Percentiles rank a stretch among this genome's conserved stretches.
phyloP scores from a whole-genome alignment of 1,140 invertebrate genomes.

The Zaprionus gabonicus region DNA sequence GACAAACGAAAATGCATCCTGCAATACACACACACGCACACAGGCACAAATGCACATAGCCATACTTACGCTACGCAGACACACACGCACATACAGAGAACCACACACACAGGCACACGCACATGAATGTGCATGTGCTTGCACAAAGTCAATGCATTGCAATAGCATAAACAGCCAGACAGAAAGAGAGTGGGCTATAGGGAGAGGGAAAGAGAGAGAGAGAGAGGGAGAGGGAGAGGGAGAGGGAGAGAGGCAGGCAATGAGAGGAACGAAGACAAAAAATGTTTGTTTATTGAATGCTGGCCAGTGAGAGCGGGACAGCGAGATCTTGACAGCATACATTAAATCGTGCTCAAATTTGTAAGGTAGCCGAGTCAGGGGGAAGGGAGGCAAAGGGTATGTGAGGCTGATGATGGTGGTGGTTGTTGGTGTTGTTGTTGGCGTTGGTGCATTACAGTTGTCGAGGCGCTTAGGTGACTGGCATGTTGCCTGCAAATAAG shows the following conservation, averaged over 20 bases:
- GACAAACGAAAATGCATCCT: slow-evolving; percentile 70
- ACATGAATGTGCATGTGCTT: not conserved
- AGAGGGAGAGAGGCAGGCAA: not conserved
- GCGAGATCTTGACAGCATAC: slow-evolving; percentile 54
- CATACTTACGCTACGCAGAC: slow-evolving; percentile 4
- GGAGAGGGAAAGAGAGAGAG: not conserved
- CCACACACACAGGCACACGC: slow-evolving; percentile 11
- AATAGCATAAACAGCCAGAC: slow-evolving; percentile 57
- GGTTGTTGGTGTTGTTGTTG: slow-evolving; percentile 5
- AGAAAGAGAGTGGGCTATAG: slow-evolving; percentile 40
- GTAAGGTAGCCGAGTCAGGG: not conserved
- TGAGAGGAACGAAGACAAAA: slow-evolving; percentile 16
- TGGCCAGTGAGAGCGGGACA: slow-evolving; percentile 16
- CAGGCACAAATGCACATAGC: not conserved
- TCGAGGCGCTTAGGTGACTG: slow-evolving; percentile 9
- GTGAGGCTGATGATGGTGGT: not conserved
- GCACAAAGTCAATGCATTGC: slow-evolving; percentile 34
- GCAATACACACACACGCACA: slow-evolving; percentile 6
- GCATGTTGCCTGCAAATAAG: slow-evolving; percentile 58
- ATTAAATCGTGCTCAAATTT: slow-evolving; percentile 71
- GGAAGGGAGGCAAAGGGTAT: not conserved
- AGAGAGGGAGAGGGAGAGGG: not conserved
- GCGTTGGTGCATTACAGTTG: slow-evolving; percentile 39
- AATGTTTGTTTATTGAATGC: slow-evolving; percentile 1
- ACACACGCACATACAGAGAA: slow-evolving; percentile 8